phyloP scores from a whole-genome alignment of 2,113 vertebrate genomes.

The Heptranchias perlo region DNA sequence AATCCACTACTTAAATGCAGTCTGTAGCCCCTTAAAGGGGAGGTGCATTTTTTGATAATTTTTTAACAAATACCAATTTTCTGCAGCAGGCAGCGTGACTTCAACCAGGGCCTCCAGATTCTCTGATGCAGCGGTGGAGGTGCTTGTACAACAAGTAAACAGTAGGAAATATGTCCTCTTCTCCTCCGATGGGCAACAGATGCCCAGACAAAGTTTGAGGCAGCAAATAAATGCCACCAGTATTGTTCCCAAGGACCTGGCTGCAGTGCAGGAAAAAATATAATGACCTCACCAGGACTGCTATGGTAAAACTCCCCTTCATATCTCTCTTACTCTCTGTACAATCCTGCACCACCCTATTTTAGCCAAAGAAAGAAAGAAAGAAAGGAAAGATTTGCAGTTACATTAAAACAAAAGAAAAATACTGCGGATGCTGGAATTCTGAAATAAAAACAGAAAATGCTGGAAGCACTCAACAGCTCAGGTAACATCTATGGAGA shows the following conservation, averaged over 20 bases:
- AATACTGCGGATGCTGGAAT: no score
- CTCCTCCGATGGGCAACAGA: not conserved
- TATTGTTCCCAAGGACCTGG: not conserved
- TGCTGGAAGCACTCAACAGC: no score
- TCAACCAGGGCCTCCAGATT: not conserved
- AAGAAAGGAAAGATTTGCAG: no score
- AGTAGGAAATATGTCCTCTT: not conserved
- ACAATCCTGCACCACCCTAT: not conserved
- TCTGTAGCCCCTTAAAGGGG: not conserved
- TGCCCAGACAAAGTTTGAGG: not conserved
- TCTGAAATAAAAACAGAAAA: no score
- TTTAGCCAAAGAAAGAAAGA: not conserved
- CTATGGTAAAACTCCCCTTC: not conserved
- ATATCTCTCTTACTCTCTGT: not conserved
- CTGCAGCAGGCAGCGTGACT: not conserved
- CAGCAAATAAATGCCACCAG: not conserved
- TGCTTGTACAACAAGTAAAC: not conserved
- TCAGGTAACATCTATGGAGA: no score
- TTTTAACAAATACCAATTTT: not conserved
- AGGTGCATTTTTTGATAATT: not conserved
- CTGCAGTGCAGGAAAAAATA: not conserved
- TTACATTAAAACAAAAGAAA: no score
- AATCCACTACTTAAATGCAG: not conserved
- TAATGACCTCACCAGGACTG: not conserved
- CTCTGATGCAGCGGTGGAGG: not conserved